Conservation (phyloP, 2,888 invertebrate genomes). For the Rhamnusium bicolor region DNA sequence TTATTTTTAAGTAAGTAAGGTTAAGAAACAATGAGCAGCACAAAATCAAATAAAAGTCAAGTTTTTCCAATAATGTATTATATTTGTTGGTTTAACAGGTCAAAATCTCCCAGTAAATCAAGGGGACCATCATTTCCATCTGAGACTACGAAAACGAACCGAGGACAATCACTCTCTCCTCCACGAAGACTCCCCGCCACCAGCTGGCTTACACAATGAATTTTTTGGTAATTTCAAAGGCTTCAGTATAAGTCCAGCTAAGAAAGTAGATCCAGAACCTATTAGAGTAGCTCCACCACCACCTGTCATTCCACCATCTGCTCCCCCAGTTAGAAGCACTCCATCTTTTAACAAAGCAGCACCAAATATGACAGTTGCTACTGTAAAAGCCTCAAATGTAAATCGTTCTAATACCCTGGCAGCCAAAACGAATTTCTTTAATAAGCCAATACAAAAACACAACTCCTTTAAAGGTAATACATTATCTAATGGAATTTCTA, state of each 20-base stretch:
- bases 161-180: conserved; percentile 82
- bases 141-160: conserved; percentile 72
- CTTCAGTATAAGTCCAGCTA: conserved; percentile 81
- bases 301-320: conserved; percentile 70
- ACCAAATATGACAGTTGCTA: conserved; percentile 16
- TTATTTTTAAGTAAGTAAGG: conserved; percentile 27
- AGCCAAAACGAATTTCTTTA: conserved; percentile 53
- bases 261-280: conserved; percentile 67
- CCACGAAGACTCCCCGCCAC: conserved; percentile 62
- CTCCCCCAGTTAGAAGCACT: conserved; percentile 38
- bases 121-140: conserved; percentile 67
- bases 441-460: conserved; percentile 59
- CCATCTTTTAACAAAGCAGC: conserved; percentile 61
- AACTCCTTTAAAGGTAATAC: conserved; percentile 70
- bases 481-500: conserved; percentile 65
- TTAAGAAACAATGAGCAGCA: conserved; percentile 22
- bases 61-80: conserved; percentile 36
- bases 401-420: conserved; percentile 47
- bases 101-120: conserved; percentile 66
- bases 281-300: conserved; percentile 78
- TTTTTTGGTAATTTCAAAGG: conserved; percentile 92
- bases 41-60: not conserved
- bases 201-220: conserved; percentile 70
- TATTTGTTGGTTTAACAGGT: conserved; percentile 61
- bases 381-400: conserved; percentile 51